Evolutionary conservation across 2,797 vertebrate genomes (phyloP).

Genomic region (Etheostoma perlongum): DNA sequence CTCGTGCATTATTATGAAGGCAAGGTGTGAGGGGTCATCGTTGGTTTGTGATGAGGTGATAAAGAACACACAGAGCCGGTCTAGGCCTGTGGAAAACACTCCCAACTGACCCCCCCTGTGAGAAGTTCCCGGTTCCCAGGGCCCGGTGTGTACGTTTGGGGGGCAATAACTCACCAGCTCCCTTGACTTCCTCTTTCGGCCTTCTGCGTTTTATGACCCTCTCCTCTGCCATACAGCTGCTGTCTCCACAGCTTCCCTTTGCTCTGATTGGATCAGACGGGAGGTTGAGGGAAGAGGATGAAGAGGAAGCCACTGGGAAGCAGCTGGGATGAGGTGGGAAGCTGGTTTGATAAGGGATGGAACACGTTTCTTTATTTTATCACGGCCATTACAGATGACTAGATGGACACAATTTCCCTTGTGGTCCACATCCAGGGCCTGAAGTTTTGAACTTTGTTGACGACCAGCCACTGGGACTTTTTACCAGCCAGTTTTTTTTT

Average conservation of each 20-base stretch:
- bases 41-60: conserved; percentile 52
- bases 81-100: conserved; percentile 44
- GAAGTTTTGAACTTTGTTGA: too few species aligned
- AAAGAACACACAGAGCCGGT: conserved; percentile 61
- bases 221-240: conserved; percentile 84
- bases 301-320: conserved; percentile 58
- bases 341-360: conserved; percentile 46
- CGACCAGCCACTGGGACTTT: too few species aligned
- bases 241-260: conserved; percentile 70
- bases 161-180: conserved; percentile 84
- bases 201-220: conserved; percentile 80
- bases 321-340: conserved; percentile 70
- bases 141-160: conserved; percentile 81
- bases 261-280: conserved; percentile 56
- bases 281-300: conserved; percentile 71
- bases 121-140: conserved; percentile 86
- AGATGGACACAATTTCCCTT: conserved; percentile 10
- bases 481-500: too few species aligned
- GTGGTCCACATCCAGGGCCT: background rate
- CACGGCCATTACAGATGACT: conserved; percentile 35
- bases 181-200: conserved; percentile 86
- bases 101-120: conserved; percentile 66
- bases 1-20: conserved; percentile 36
- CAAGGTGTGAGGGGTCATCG: conserved; percentile 34
- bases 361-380: conserved; percentile 38